A percentile compares a stretch with the other conserved stretches of the same genome.
Conservation (phyloP, 1,140 invertebrate genomes). For the Pristionchus pacificus region DNA sequence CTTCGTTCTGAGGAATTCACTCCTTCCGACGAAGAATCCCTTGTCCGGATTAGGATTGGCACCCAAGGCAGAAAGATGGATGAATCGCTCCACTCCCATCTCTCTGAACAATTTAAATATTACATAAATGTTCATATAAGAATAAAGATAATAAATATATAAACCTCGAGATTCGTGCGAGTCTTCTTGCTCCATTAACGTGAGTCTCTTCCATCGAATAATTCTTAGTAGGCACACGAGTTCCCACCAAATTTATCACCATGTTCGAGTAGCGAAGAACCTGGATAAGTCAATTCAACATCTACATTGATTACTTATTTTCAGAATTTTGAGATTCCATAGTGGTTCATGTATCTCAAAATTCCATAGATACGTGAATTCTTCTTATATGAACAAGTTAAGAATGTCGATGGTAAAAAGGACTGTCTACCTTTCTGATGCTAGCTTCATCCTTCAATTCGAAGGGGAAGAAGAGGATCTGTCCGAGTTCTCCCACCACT, state of each 20-base stretch:
- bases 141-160: too few species aligned
- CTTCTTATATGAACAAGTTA: not conserved
- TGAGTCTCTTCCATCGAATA: conserved; percentile 71
- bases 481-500: conserved; percentile 86
- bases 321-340: too few species aligned
- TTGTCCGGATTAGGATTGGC: conserved; percentile 57
- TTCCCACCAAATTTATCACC: conserved; percentile 89
- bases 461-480: conserved; percentile 79
- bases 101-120: conserved; percentile 49
- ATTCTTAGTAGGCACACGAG: conserved; percentile 84
- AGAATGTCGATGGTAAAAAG: too few species aligned
- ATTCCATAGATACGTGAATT: not conserved
- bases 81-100: conserved; percentile 61
- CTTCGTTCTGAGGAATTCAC: conserved; percentile 25
- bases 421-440: conserved; percentile 14
- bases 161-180: conserved; percentile 57
- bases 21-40: conserved; percentile 25
- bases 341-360: conserved; percentile 77
- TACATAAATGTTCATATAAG: not conserved
- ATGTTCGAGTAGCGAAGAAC: conserved; percentile 91
- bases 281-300: too few species aligned
- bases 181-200: conserved; percentile 54
- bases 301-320: too few species aligned
- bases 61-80: conserved; percentile 62
- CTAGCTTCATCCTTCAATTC: conserved; percentile 74